phyloP scores from a whole-genome alignment of 2,797 vertebrate species.

The Arctocebus calabarensis region DNA sequence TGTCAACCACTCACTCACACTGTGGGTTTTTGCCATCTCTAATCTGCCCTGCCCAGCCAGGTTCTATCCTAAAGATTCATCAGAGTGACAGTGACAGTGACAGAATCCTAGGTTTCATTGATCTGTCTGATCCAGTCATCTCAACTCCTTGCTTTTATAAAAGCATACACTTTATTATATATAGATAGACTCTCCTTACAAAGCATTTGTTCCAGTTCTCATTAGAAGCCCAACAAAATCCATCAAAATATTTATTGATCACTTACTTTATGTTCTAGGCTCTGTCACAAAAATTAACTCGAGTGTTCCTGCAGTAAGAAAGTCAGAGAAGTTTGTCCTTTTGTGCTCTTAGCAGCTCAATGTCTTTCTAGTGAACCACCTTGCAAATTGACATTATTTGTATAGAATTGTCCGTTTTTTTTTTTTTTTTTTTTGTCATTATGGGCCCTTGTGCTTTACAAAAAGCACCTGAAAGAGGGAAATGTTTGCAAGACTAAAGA shows the following conservation, averaged over 20 bases:
- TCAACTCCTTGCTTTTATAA: neutral
- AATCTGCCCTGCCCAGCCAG: neutral
- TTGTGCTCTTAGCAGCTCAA: neutral
- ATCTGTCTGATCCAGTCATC: neutral
- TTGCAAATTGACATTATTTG: conserved; percentile 35
- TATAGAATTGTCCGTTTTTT: neutral
- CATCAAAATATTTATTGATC: conserved; percentile 12
- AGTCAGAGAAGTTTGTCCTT: neutral
- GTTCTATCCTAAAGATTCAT: neutral
- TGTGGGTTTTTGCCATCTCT: neutral
- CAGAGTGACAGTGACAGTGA: neutral
- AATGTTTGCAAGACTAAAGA: conserved; percentile 5
- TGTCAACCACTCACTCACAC: neutral
- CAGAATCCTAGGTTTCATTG: neutral
- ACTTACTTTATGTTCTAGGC: neutral
- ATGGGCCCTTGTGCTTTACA: neutral
- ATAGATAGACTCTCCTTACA: neutral
- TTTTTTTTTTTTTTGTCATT: neutral
- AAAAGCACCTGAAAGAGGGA: conserved; percentile 50
- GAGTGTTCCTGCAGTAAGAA: conserved; percentile 16
- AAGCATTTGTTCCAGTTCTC: conserved; percentile 33
- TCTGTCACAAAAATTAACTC: neutral
- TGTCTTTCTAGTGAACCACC: neutral
- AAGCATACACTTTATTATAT: neutral
- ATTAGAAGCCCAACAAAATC: conserved; percentile 22